These are phyloP conservation scores for Cirrhinus molitorella DNA, from an alignment of 2,797 vertebrate genomes.

Conservation along the genomic window DNA sequence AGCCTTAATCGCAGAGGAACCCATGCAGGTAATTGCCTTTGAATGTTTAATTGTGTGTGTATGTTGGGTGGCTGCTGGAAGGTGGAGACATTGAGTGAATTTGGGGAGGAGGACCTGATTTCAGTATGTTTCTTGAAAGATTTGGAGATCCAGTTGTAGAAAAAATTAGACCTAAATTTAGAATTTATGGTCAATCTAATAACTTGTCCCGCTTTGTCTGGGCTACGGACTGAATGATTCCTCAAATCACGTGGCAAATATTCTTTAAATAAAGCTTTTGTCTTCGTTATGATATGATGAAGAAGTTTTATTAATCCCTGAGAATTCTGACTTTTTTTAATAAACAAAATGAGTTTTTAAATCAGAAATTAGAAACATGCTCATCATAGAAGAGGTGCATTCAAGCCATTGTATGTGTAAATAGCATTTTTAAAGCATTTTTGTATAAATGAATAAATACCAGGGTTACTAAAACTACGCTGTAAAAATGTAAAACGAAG, in stretches of 20 bases:
- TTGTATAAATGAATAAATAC: neutral
- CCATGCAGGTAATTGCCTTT: constrained; percentile 96
- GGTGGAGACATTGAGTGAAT: constrained; percentile 34
- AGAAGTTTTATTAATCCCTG: neutral
- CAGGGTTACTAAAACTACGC: neutral
- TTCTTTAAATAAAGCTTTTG: neutral
- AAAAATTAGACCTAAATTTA: neutral
- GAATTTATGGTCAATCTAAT: neutral
- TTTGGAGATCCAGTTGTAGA: neutral
- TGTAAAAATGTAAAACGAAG: too few species aligned
- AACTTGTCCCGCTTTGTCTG: neutral
- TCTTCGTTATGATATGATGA: neutral
- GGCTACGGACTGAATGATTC: neutral
- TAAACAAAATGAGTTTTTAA: too few species aligned
- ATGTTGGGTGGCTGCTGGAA: constrained; percentile 11
- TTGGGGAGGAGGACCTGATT: constrained; percentile 52
- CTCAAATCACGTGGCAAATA: neutral
- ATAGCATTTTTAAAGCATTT: neutral
- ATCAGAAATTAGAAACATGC: neutral
- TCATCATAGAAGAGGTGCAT: neutral
- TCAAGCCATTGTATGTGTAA: neutral
- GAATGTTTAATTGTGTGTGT: constrained; percentile 86
- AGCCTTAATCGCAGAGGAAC: constrained; percentile 88
- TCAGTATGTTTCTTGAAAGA: constrained; percentile 17
- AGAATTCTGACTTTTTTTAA: neutral